Percentiles rank a stretch among this genome's conserved stretches.
Conservation (phyloP, 1,140 invertebrate genomes). For the Leptopilina boulardi region DNA sequence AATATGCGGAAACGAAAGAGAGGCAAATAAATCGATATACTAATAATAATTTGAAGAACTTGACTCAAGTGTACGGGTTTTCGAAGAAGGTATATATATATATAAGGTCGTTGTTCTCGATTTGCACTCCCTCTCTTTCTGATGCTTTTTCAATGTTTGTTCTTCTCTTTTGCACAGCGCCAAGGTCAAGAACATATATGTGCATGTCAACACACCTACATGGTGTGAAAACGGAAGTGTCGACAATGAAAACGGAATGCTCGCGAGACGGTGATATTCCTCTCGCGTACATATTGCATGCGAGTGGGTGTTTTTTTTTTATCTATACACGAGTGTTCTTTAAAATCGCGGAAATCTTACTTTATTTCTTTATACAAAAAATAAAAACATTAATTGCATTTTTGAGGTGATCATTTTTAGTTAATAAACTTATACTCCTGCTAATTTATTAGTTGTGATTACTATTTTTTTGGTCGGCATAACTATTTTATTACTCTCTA, state of each 20-base stretch:
- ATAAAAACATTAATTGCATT: no score
- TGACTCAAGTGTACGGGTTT: neutral
- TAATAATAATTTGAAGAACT: neutral
- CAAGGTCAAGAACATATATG: slow-evolving; percentile 33
- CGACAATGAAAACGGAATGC: slow-evolving; percentile 23
- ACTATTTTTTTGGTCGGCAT: no score
- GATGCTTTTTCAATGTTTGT: slow-evolving; percentile 16
- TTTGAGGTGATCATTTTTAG: no score
- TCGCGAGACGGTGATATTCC: slow-evolving; percentile 4
- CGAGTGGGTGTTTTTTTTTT: neutral
- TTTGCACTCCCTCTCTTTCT: neutral
- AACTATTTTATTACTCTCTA: no score
- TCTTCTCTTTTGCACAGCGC: slow-evolving; percentile 26
- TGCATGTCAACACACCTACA: slow-evolving; percentile 5
- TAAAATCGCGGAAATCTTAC: neutral
- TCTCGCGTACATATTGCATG: neutral
- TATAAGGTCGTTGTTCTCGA: slow-evolving; percentile 16
- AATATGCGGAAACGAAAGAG: neutral
- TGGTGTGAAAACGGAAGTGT: slow-evolving; percentile 30
- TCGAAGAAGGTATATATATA: no score
- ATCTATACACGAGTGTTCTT: neutral
- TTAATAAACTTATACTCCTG: no score
- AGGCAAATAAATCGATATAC: neutral
- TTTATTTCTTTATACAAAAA: neutral
- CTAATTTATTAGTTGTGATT: no score